Evolutionary conservation across 1,140 invertebrate genomes (phyloP).

Genomic region (Arctopsyche grandis): DNA sequence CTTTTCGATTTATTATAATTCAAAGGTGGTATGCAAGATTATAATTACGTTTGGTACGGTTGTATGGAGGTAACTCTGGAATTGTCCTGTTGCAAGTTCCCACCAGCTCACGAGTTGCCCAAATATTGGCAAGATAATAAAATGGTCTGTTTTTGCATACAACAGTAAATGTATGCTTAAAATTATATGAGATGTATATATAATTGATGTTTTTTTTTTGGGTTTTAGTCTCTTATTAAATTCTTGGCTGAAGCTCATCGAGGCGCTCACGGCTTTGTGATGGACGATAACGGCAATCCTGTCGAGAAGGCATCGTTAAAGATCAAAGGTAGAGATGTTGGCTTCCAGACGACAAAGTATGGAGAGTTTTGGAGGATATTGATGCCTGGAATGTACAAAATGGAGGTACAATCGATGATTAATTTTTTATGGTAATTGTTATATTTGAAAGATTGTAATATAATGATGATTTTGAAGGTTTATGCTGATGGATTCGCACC

Average conservation of each 20-base stretch:
- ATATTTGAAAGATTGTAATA: constrained; percentile 26
- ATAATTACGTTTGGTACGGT: constrained; percentile 97
- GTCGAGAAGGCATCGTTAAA: constrained; percentile 85
- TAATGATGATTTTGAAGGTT: constrained; percentile 66
- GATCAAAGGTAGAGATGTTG: constrained; percentile 86
- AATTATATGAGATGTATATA: not conserved
- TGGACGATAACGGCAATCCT: constrained; percentile 82
- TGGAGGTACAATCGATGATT: constrained; percentile 73
- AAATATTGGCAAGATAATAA: constrained; percentile 97
- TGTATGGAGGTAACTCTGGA: constrained; percentile 99
- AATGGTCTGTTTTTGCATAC: constrained; percentile 67
- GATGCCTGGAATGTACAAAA: constrained; percentile 82
- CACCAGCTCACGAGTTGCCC: constrained; percentile 82
- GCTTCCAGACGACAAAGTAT: constrained; percentile 88
- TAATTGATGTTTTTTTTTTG: constrained; percentile 41
- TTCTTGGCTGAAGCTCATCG: constrained; percentile 90
- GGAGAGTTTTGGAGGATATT: constrained; percentile 95
- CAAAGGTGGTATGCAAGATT: constrained; percentile 88
- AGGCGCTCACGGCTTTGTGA: constrained; percentile 84
- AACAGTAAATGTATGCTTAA: constrained; percentile 7
- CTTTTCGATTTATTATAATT: not conserved
- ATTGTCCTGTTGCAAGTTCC: constrained; percentile 97
- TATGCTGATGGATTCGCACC: constrained; percentile 86
- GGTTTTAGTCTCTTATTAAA: constrained; percentile 79
- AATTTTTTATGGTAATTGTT: constrained; percentile 26